Percentiles rank a stretch among this genome's conserved stretches.
Conservation (phyloP, 2,888 invertebrate species). For the Rhaphigaster nebulosa region DNA sequence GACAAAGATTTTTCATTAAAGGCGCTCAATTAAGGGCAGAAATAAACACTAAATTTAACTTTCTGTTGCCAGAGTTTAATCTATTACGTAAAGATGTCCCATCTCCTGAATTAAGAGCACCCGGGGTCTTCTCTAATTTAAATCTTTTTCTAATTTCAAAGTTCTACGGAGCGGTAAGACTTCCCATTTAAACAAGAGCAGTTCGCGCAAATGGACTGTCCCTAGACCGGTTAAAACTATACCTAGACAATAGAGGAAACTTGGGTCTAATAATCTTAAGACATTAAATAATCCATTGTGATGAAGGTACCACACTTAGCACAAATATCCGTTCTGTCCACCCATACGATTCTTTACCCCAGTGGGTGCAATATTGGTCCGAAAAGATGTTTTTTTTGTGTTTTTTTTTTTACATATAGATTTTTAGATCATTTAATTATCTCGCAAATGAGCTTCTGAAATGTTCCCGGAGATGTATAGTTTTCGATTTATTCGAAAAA, state of each 20-base stretch:
- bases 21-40: conserved; percentile 28
- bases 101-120: conserved; percentile 38
- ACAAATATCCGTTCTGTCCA: too few relatives aligned
- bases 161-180: conserved; percentile 25
- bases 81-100: conserved; percentile 49
- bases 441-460: too few relatives aligned
- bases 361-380: too few relatives aligned
- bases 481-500: too few relatives aligned
- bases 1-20: conserved; percentile 47
- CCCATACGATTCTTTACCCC: too few relatives aligned
- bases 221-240: neutral
- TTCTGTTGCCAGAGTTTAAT: conserved; percentile 33
- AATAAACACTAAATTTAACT: conserved; percentile 49
- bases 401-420: too few relatives aligned
- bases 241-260: neutral
- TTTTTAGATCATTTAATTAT: too few relatives aligned
- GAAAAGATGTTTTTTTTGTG: too few relatives aligned
- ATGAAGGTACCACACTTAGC: neutral
- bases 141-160: conserved; percentile 41
- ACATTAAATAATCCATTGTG: neutral
- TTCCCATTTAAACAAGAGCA: conserved; percentile 41
- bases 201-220: neutral
- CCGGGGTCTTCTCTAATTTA: conserved; percentile 29
- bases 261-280: neutral
- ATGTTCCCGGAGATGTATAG: too few relatives aligned